Conservation (phyloP, 2,113 vertebrate genomes). For the Thamnaconus septentrionalis region DNA sequence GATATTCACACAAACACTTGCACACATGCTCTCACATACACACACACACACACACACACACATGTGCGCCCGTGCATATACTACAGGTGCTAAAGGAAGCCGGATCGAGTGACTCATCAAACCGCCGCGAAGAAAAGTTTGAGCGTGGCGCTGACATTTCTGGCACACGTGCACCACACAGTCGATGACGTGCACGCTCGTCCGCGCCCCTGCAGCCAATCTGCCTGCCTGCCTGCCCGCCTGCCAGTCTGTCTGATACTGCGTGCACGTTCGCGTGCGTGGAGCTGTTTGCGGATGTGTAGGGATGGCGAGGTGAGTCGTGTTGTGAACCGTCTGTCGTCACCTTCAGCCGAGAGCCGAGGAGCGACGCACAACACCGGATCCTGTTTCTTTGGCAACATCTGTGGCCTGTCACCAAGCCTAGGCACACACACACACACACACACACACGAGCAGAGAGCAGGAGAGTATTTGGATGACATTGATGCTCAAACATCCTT, state of each 20-base stretch:
- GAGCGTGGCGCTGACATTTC: constrained; percentile 37
- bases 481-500: too few relatives aligned
- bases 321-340: constrained; percentile 56
- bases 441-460: too few relatives aligned
- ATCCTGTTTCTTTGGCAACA: constrained; percentile 49
- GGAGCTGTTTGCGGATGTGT: constrained; percentile 9
- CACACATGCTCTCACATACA: constrained; percentile 9
- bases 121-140: constrained; percentile 38
- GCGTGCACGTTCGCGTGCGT: background rate
- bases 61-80: too few relatives aligned
- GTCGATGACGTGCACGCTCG: constrained; percentile 4
- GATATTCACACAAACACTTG: too few relatives aligned
- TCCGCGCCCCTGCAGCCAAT: too few relatives aligned
- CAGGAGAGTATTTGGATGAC: too few relatives aligned
- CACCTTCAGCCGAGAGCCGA: constrained; percentile 47
- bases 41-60: constrained; percentile 9
- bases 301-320: constrained; percentile 33
- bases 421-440: constrained; percentile 13
- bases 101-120: constrained; percentile 32
- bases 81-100: background rate
- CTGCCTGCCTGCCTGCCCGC: constrained; percentile 47
- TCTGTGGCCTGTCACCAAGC: constrained; percentile 47
- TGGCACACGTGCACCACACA: constrained; percentile 17
- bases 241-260: background rate
- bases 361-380: constrained; percentile 40